Base-by-base conservation (phyloP, 2,888 invertebrate genomes). In the Torymus auratus region DNA sequence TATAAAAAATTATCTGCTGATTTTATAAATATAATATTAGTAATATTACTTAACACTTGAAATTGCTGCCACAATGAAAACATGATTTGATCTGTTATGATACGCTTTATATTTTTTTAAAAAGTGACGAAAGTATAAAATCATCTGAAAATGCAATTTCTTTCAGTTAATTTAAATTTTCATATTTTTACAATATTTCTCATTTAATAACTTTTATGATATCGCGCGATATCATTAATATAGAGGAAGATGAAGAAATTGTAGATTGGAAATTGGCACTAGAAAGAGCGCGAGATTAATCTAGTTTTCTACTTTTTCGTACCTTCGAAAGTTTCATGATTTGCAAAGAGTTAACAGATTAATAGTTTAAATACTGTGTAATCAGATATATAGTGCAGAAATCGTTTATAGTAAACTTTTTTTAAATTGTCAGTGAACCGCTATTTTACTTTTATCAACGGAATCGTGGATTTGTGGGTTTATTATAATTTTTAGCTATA, bases 211-310 rank as follows among this genome's bases (percentile, higher is more conserved):
- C 41, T 41, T 7, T 4, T 4, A 7, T 41, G 41, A 41, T 41
- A 41, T 20, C 41, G 7, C 41, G 7, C 7, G 7, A 41, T 41
- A 5, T 41, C 41, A 41, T 41, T 41, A 41, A 41, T 41, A 41
- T 41, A 41, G 41, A 41, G 41, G 7, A 41, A 41, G 41, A 41
- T 41, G 41, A 41, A 41, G 41, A 41, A 41, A 41, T 68, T 1
- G 13, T 65, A 60, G 55, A 77, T 55, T 52, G 50, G 55, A 56
- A 23, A 71, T 78, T 78, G 78, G 78, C 78, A 78, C 78, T 71
- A 71, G 70, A 71, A 71, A 58, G 67, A 71, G 78, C 65, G 52
- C 64, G 55, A 62, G 20, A 56, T 65, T 58, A 58, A 55, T 65
- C 65, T 71, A 78, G 12, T 56, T 53, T 68, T 67, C 67, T 68